Evolutionary conservation across 2,113 vertebrate genomes (phyloP), one percentile per base, ranked within the genome.

Genomic region (Thryonomys swinderianus): DNA sequence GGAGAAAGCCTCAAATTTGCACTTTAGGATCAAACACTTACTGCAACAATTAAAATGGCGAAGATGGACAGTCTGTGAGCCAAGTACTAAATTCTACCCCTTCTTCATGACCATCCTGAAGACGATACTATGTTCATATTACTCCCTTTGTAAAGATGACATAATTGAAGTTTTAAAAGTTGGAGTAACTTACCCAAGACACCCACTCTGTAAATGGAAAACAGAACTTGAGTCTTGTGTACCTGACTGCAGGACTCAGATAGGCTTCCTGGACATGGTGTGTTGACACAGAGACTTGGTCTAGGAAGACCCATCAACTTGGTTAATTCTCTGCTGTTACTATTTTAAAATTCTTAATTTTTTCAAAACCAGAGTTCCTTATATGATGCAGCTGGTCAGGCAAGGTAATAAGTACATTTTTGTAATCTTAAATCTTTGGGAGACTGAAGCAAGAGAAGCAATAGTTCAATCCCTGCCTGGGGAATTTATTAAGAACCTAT

Each of bases 111-210:
- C 59, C 14, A 32, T 83, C 21, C 71, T 85, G 57, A 96, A 64
- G 74, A 48, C 42, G 16, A 13, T 7, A 25, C 30, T 59, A 1
- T 23, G 7, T 14, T 45, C 69, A 66, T 51, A 27, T 48, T 57
- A 80, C 51, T 83, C 30, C 12, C 2, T 42, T 82, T 87, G 71
- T 30, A 81, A 21, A 87, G 40, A 51, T 16, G 7, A 85, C 62
- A 92, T 85, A 93, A 91, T 3, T n/a, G 61, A 92, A 88, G 30
- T 34, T 91, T 88, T 87, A n/a, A 74, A 93, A 79, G 27, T 42
- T 85, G 66, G 90, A 66, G 4, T 88, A 67, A 81, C 6, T 79
- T 85, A n/a, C 5, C 55, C 20, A 94, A 94, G 53, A 62, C 42
- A 42, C 16, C 40, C 8, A 61, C 21, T 27, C 79, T 83, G 32